Base-by-base conservation (phyloP, 2,888 invertebrate genomes). In the Drymonia ruficornis region DNA sequence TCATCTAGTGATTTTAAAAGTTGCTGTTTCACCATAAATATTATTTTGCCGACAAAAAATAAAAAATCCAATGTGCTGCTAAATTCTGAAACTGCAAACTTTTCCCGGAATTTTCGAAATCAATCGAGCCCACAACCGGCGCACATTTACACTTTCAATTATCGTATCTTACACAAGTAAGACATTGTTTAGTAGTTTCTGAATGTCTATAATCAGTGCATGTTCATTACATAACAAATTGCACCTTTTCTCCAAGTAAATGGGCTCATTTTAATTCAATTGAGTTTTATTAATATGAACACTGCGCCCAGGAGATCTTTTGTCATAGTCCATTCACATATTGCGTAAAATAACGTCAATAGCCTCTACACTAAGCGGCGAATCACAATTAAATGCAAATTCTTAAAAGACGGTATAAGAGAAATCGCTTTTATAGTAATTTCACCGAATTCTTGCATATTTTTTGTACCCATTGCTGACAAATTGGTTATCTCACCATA, bases 381-480 rank as follows among this genome's bases (percentile, higher is more conserved):
- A 56, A 59, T 56, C 29, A 67, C 67, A 67, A 65, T 70, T 58
- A 67, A 65, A 70, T 65, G 59, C 61, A 67, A 70, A 65, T 65
- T 13, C 38, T 38, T 57, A 50, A 52, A 59, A 50, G 38, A 9
- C 29, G 45, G 50, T 16, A 50, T 45, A 45, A 56, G 72, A 58
- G 75, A 74, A 79, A 79, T 69, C 76, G 67, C 50, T 49, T 61
- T 64, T 63, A 71, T 50, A 64, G 74, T 70, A 79, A 74, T 80
- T 78, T 80, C 72, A 70, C 75, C 72, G 55, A 67, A 80, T 76
- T 76, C 80, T 73, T 74, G 80, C 78, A 82, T 82, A 80, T 61
- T 64, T 67, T 70, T 59, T 57, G 28, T 54, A 63, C 60, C 55
- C 62, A 71, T 62, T 55, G 50, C 55, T 53, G 65, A 69, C 66